Percentiles rank a stretch among this genome's conserved stretches.
These are phyloP conservation scores for Poicephalus meyeri DNA, from an alignment of 2,113 vertebrate genomes.

Conservation along the genomic window DNA sequence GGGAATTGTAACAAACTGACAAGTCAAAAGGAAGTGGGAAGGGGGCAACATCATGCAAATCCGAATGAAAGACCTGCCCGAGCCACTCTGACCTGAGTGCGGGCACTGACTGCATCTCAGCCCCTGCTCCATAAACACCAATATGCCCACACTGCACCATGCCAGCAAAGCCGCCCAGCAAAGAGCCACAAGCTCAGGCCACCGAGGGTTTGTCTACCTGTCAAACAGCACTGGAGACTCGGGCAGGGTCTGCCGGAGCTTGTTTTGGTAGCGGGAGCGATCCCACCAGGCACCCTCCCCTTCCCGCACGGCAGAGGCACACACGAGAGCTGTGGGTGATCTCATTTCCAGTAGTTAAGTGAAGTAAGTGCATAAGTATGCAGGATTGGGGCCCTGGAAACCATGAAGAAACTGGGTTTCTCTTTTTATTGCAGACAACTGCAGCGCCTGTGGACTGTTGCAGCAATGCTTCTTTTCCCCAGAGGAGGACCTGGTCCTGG, in stretches of 20 bases:
- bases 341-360: slow-evolving; percentile 70
- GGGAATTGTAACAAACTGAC: background rate
- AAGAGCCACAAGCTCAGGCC: background rate
- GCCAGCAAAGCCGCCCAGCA: background rate
- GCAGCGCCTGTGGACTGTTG: slow-evolving; percentile 1
- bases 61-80: rapidly evolving
- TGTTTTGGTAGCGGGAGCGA: background rate
- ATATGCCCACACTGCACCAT: rapidly evolving
- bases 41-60: background rate
- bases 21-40: background rate
- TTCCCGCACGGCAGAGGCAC: slow-evolving; percentile 24
- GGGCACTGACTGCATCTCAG: rapidly evolving
- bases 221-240: background rate
- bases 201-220: background rate
- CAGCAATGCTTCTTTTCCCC: slow-evolving; percentile 29
- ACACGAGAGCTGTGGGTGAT: slow-evolving; percentile 51
- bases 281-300: background rate
- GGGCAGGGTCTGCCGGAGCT: background rate
- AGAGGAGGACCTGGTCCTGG: slow-evolving; percentile 8
- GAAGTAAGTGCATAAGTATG: slow-evolving; percentile 69
- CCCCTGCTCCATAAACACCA: background rate
- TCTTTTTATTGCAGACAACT: slow-evolving; percentile 64
- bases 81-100: rapidly evolving
- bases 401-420: slow-evolving; percentile 52
- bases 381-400: slow-evolving; percentile 61